Base-by-base conservation (phyloP, 2,797 vertebrate species). In the Eulemur mongoz region DNA sequence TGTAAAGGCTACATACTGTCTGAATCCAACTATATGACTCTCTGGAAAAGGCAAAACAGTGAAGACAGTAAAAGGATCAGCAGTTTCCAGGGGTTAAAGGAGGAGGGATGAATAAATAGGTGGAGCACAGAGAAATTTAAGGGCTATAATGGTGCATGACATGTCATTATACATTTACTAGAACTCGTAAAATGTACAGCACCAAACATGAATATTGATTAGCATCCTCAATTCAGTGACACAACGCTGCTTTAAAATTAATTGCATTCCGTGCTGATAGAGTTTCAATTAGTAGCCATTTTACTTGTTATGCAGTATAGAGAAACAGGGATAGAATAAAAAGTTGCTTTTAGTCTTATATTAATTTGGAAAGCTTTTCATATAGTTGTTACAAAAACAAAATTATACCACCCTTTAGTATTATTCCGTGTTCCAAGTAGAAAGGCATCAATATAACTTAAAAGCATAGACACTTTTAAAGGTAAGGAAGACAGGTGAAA, bases 291-390 rank as follows among this genome's bases (percentile, higher is more conserved):
- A 70, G 50, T 63, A 57, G 45, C 15, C 30, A 30, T 22, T 52
- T 95, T 88, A 40, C 13, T 40, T 72, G n/a, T 65, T 78, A 93
- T 82, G 43, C 8, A 81, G 27, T 22, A 43, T 10, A 43, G 14
- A 85, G 32, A 63, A 89, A 85, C 20, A 35, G 4, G 1, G 8
- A 67, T 35, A 30, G 40, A 25, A 88, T 48, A n/a, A 67, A 22
- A 67, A 67, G 11, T 54, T 52, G 67, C 40, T 89, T n/a, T 75
- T 65, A 45, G 3, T 57, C 22, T 57, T 57, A 57, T 61, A 25
- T 40, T 48, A 22, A 17, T 45, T 48, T 8, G 32, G n/a, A 76
- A 85, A 65, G 10, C 6, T 70, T 57, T 79, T 69, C 23, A 72
- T 27, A n/a, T 5, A 35, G 14, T 57, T 83, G 2, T 30, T 73